Evolutionary conservation across 2,888 invertebrate genomes (phyloP), one percentile per base, ranked within the genome.

Genomic region (Endomychus coccineus): DNA sequence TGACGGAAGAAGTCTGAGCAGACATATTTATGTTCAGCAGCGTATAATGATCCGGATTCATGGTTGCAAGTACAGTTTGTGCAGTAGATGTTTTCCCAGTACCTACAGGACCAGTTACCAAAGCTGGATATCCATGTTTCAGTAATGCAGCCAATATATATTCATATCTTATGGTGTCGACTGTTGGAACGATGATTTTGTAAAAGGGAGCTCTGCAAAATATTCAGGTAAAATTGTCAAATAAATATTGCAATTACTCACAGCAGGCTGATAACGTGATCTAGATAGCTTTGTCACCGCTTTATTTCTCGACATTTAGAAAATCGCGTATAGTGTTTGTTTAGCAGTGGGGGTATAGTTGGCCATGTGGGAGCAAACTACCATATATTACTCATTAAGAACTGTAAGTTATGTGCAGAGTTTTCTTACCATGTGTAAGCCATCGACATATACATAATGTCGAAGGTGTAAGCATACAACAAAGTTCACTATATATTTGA

Each of bases 161-260:
- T 56, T 86, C 78, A 56, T 91, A 87, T 5, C 91, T 73, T n/a
- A 88, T 72, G 10, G 88, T 87, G 62, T 92, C 91, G 16, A 88
- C 79, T 0, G 90, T 91, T 0, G 91, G 91, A 2, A 91, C 88
- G 42, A 83, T 74, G 49, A 90, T 83, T 59, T 78, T 81, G 68
- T 83, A 85, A 69, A 88, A 91, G 1, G 88, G 86, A 3, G 69
- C 56, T 16, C 86, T 87, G 61, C 13, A 52, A 52, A 39, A 37
- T n/a, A 6, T 15, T 7, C 15, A 7, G 29, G 5, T 29, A 29
- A 9, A 14, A 21, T 13, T 21, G 16, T 13, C 23, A 14, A 23
- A 34, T 6, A 38, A 44, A 27, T 31, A 31, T 17, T 10, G 24
- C 27, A 38, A 10, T 13, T 28, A 10, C 11, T 23, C n/a, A n/a